Evolutionary conservation across 2,113 vertebrate genomes (phyloP).

Genomic region (Hemibagrus wyckioides): DNA sequence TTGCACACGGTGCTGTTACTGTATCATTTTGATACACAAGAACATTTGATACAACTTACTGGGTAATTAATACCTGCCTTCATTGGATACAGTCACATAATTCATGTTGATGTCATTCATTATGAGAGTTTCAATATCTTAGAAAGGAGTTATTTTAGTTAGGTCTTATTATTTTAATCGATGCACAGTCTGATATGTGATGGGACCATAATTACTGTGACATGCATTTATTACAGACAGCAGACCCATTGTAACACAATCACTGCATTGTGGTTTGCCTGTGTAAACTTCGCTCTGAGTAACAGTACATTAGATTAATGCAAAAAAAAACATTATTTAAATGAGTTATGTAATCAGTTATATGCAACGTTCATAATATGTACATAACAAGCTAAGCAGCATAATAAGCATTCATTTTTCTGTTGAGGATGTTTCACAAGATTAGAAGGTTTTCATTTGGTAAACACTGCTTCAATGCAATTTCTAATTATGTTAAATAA

Average conservation of each 20-base stretch:
- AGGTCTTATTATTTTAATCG: background rate
- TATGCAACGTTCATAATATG: background rate
- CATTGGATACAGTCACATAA: background rate
- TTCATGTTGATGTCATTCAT: background rate
- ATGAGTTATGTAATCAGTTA: background rate
- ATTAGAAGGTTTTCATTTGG: too few species aligned
- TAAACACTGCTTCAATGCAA: too few species aligned
- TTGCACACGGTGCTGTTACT: background rate
- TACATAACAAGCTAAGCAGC: background rate
- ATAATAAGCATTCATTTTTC: background rate
- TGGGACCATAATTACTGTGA: background rate
- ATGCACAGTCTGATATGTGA: background rate
- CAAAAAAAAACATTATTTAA: background rate
- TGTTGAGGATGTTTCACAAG: too few species aligned
- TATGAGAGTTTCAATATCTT: background rate
- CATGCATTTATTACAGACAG: slow-evolving; percentile 4
- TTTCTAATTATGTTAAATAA: too few species aligned
- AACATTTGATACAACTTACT: background rate
- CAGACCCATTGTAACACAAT: background rate
- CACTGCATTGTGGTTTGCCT: background rate
- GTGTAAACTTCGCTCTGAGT: too few species aligned
- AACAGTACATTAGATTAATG: background rate
- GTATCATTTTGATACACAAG: background rate
- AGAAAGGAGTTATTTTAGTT: background rate
- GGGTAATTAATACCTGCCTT: background rate